Evolutionary conservation across 2,113 vertebrate genomes (phyloP).

Genomic region (Pachypanchax playfairii): DNA sequence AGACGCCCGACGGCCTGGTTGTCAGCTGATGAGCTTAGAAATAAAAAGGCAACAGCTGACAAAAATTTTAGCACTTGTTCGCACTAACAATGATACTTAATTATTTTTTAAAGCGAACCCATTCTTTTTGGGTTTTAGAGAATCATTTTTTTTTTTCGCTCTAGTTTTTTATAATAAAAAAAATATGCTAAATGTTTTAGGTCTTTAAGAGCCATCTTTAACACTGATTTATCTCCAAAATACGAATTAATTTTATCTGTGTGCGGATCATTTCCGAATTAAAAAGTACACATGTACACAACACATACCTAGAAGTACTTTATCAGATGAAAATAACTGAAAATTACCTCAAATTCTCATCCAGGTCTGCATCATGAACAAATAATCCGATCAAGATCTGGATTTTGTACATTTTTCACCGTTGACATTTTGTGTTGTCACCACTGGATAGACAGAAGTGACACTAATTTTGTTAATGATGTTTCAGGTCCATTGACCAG

Average conservation of each 20-base stretch:
- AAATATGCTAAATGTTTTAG: background rate
- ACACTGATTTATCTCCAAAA: background rate
- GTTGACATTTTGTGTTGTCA: slow-evolving; percentile 6
- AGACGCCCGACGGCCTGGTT: slow-evolving; percentile 65
- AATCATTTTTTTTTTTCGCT: no score
- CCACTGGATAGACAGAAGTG: background rate
- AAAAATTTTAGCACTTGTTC: slow-evolving; percentile 26
- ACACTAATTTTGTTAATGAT: background rate
- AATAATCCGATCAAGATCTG: background rate
- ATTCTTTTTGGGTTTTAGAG: no score
- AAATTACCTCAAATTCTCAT: background rate
- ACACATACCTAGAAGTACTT: no score
- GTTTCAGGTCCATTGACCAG: background rate
- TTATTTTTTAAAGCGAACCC: background rate
- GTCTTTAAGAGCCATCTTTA: background rate
- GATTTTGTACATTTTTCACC: background rate
- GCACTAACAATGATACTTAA: slow-evolving; percentile 20
- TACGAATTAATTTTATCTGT: slow-evolving; percentile 13
- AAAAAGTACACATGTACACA: no score
- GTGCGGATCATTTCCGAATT: no score
- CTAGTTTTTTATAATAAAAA: no score
- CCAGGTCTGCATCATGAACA: background rate
- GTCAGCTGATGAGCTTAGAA: slow-evolving; percentile 50
- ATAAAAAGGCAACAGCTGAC: background rate
- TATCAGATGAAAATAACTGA: slow-evolving; percentile 2